Percentiles rank a stretch among this genome's conserved stretches.
Evolutionary conservation across 2,113 vertebrate species (phyloP).

Genomic region (Echinops telfairi): DNA sequence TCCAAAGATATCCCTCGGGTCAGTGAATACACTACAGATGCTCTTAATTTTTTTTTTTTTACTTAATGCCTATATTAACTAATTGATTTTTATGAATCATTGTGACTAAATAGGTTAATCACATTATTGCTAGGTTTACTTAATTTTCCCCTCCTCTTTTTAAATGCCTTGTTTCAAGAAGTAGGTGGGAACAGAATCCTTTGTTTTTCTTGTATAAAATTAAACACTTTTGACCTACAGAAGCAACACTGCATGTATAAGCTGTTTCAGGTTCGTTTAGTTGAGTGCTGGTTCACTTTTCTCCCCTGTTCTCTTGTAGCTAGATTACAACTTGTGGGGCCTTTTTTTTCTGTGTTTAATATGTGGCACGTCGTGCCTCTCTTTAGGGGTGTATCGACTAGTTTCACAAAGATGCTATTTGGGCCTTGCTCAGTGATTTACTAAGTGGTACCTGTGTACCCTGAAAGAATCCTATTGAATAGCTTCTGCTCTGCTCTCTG

Average conservation of each 20-base stretch:
- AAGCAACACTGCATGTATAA: neutral
- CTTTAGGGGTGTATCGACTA: slow-evolving; percentile 53
- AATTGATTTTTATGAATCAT: slow-evolving; percentile 75
- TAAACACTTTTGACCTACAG: neutral
- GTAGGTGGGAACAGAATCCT: neutral
- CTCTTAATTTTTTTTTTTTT: slow-evolving; percentile 61
- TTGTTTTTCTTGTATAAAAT: neutral
- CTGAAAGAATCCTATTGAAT: slow-evolving; percentile 16
- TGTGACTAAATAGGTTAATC: slow-evolving; percentile 79
- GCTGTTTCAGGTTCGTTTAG: neutral
- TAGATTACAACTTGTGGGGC: slow-evolving; percentile 15
- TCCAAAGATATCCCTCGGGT: slow-evolving; percentile 73
- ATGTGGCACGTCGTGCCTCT: slow-evolving; percentile 15
- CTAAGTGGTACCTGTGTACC: slow-evolving; percentile 68
- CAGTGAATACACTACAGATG: slow-evolving; percentile 79
- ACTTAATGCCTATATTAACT: slow-evolving; percentile 77
- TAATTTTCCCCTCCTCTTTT: slow-evolving; percentile 54
- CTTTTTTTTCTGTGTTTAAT: slow-evolving; percentile 63
- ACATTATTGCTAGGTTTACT: slow-evolving; percentile 77
- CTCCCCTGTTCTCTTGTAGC: neutral
- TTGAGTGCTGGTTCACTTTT: neutral
- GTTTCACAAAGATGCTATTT: slow-evolving; percentile 69
- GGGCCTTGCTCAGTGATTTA: slow-evolving; percentile 67
- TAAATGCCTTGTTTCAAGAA: slow-evolving; percentile 50
- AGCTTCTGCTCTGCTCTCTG: neutral